These are phyloP conservation scores for Crocodylus rhombifer DNA, from an alignment of 2,797 vertebrate species.

Conservation along the genomic window DNA sequence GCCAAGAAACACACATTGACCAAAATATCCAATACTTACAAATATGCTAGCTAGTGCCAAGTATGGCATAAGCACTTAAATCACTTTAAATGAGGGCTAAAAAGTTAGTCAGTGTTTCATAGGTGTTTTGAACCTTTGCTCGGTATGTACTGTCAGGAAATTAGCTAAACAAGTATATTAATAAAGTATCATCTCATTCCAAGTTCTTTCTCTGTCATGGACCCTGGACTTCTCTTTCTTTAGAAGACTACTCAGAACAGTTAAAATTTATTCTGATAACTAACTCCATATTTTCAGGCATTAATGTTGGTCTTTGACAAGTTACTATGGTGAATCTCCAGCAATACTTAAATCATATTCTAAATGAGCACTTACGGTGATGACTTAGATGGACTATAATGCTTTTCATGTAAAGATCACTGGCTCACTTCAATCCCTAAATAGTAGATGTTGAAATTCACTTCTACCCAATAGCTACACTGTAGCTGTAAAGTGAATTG, in stretches of 20 bases:
- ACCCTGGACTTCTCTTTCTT: constrained; percentile 26
- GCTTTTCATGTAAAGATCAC: neutral
- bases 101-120: neutral
- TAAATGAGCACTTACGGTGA: neutral
- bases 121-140: constrained; percentile 6
- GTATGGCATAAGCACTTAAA: neutral
- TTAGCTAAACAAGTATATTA: constrained; percentile 25
- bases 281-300: constrained; percentile 21
- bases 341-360: constrained; percentile 13
- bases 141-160: neutral
- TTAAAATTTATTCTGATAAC: constrained; percentile 61
- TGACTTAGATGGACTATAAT: neutral
- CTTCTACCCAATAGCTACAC: constrained; percentile 25
- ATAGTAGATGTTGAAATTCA: constrained; percentile 19
- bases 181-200: constrained; percentile 21
- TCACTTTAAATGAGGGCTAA: neutral
- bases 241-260: neutral
- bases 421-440: neutral
- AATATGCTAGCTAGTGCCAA: neutral
- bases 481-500: neutral
- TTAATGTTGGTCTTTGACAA: constrained; percentile 26
- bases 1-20: accelerated
- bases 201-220: neutral
- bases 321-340: neutral
- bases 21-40: neutral